Percentiles rank a stretch among this genome's conserved stretches.
Conservation (phyloP, 2,113 vertebrate species). For the Zosterops japonicus region DNA sequence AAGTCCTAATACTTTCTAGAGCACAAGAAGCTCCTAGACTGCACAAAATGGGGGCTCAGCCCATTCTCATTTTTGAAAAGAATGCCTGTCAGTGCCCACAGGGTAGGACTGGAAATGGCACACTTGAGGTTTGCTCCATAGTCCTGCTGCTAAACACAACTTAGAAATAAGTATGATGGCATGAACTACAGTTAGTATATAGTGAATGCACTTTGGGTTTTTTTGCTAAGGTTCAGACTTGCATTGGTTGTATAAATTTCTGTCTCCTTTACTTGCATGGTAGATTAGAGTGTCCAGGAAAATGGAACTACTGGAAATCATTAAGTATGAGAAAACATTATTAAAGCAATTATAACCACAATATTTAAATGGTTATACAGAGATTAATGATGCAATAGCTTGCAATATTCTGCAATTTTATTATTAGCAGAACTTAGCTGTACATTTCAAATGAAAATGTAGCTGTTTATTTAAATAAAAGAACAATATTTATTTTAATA, state of each 20-base stretch:
- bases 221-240: background rate
- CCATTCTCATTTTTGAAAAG: background rate
- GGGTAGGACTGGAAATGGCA: background rate
- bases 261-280: background rate
- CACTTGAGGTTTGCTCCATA: background rate
- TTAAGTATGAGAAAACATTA: slow-evolving; percentile 29
- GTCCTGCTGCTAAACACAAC: background rate
- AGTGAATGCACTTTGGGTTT: rapidly evolving
- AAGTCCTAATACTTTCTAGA: background rate
- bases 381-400: slow-evolving; percentile 46
- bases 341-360: slow-evolving; percentile 42
- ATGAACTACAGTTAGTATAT: background rate
- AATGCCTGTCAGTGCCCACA: background rate
- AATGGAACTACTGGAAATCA: background rate
- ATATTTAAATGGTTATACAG: slow-evolving; percentile 39
- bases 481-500: slow-evolving; percentile 48
- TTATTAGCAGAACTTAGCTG: slow-evolving; percentile 39
- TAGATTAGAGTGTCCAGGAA: background rate
- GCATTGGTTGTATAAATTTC: background rate
- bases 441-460: slow-evolving; percentile 42
- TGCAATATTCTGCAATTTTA: slow-evolving; percentile 36
- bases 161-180: background rate
- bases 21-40: background rate
- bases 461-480: background rate
- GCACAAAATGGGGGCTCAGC: background rate